These are phyloP conservation scores for Acanthacorydalis orientalis DNA, from an alignment of 2,888 invertebrate species.

Conservation along the genomic window DNA sequence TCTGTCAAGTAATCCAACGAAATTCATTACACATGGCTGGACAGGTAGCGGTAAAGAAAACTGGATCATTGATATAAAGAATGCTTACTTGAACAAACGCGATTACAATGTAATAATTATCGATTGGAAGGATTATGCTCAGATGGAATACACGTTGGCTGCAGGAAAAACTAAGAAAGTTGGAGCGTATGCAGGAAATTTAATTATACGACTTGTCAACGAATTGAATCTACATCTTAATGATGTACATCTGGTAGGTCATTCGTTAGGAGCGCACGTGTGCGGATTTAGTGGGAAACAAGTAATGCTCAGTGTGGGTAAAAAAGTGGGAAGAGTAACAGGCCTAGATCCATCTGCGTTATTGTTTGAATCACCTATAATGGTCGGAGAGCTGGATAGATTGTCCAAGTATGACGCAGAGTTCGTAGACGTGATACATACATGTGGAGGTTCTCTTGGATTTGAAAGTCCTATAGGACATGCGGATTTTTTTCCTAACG, in stretches of 20 bases:
- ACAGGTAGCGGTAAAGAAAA: constrained; percentile 25
- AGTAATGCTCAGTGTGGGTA: constrained; percentile 11
- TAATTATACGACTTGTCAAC: constrained; percentile 23
- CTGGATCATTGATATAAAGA: constrained; percentile 22
- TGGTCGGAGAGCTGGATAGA: constrained; percentile 16
- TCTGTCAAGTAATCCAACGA: constrained; percentile 18
- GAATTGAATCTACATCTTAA: constrained; percentile 18
- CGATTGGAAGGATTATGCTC: constrained; percentile 23
- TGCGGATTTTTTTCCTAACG: constrained; percentile 26
- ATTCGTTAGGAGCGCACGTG: constrained; percentile 25
- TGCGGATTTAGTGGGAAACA: constrained; percentile 20
- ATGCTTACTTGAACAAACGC: constrained; percentile 22
- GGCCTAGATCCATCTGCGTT: constrained; percentile 30
- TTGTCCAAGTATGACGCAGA: constrained; percentile 21
- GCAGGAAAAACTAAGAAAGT: constrained; percentile 26
- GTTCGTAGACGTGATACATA: constrained; percentile 27
- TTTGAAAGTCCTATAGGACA: constrained; percentile 21
- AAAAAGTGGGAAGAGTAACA: constrained; percentile 26
- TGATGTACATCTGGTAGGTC: constrained; percentile 27
- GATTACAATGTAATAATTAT: constrained; percentile 28
- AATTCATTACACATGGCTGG: constrained; percentile 32
- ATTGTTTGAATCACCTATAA: constrained; percentile 13
- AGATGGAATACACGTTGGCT: constrained; percentile 18
- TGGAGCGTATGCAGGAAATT: constrained; percentile 21
- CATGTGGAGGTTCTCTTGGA: constrained; percentile 25